These are phyloP conservation scores for Myotis myotis DNA, from an alignment of 2,797 vertebrate genomes.

Conservation along the genomic window DNA sequence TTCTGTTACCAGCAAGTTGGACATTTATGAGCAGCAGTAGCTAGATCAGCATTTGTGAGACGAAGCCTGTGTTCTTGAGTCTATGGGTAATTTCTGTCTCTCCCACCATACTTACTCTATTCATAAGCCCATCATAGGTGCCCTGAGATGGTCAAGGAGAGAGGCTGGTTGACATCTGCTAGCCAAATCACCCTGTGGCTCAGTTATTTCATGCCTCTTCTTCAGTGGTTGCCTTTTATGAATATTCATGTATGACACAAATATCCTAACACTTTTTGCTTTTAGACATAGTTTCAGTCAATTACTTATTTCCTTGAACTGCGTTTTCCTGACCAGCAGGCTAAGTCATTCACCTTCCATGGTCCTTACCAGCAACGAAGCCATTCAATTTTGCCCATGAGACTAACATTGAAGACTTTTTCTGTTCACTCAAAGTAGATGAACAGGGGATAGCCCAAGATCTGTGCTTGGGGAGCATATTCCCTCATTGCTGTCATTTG, in stretches of 20 bases:
- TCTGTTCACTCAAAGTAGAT: neutral
- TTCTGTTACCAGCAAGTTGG: neutral
- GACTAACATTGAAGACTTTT: neutral
- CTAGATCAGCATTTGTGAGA: neutral
- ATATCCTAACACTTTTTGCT: neutral
- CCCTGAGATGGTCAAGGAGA: neutral
- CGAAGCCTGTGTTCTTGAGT: neutral
- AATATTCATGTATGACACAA: neutral
- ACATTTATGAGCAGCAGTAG: neutral
- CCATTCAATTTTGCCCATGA: neutral
- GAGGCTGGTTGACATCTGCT: neutral
- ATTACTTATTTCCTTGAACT: neutral
- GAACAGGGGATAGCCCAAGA: neutral
- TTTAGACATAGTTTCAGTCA: neutral
- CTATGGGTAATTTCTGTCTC: neutral
- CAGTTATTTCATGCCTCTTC: neutral
- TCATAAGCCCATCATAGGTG: neutral
- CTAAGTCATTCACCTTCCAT: neutral
- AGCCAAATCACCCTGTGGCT: neutral
- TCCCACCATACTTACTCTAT: neutral
- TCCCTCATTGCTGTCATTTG: neutral
- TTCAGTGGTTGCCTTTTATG: neutral
- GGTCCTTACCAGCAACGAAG: neutral
- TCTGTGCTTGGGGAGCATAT: neutral
- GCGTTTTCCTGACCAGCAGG: neutral